Base-by-base conservation (phyloP, 2,888 invertebrate genomes). In the Tuberolachnus salignus region DNA sequence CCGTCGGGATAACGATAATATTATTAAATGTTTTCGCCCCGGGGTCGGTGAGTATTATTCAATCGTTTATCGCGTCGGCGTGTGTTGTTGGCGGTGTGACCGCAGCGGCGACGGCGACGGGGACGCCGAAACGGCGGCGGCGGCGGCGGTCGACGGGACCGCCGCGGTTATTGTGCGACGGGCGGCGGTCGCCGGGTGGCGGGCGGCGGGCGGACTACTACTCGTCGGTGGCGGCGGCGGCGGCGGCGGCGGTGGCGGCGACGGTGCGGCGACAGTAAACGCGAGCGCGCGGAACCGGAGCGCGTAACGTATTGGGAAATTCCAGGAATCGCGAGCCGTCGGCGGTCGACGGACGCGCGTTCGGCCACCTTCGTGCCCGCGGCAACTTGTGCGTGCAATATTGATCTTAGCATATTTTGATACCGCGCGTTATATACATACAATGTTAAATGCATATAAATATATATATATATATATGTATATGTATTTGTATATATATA, bases 401-500 rank as follows among this genome's bases (percentile, higher is more conserved):
- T 71, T 71, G 71, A 71, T 71, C 71, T 59, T 59, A 26, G 57
- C 57, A 59, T 71, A 71, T 71, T 71, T 71, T 71, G 57, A 46
- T 71, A 46, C 57, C 59, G 23, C 71, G n/a, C 57, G 46, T 23
- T 21, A 16, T 21, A 21, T 26, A 16, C 55, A 21, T 42, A 44
- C 21, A 21, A 13, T 19, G 14, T 44, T 80, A 82, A 82, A 75
- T 81, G 66, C 80, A 34, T 6, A 81, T 67, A 16, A 57, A 19
- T n/a, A 55, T 67, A 53, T 21, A 66, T 75, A 49, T 49, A 49
- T 49, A 13, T 49, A 42, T 81, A 78, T 75, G 53, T 80, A 10
- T 42, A 70, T 14, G 72, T 82, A 59, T 73, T 70, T 57, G 16
- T 51, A 8, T 81, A 19, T 34, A n/a, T 55, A 34, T 53, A 49